A percentile compares a stretch with the other conserved stretches of the same genome.
These are phyloP conservation scores for Hemicordylus capensis DNA, from an alignment of 2,113 vertebrate species.

Conservation along the genomic window DNA sequence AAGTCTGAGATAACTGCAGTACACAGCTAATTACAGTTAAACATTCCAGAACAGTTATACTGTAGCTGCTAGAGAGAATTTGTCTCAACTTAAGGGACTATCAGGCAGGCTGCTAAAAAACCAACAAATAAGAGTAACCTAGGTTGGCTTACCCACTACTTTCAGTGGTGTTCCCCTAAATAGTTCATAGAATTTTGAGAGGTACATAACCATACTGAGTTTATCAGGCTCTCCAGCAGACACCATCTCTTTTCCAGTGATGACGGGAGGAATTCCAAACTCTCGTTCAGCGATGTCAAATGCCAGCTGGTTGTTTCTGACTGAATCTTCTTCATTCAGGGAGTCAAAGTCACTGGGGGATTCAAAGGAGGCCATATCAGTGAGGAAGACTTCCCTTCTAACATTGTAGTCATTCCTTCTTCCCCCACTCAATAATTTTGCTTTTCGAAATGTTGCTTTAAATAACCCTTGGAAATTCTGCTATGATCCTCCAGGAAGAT, in stretches of 20 bases:
- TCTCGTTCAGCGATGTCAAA: conserved; percentile 90
- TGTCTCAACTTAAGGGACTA: not conserved
- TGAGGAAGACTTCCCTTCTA: not conserved
- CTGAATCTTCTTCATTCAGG: conserved; percentile 83
- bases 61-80: not conserved
- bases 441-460: not conserved
- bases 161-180: conserved; percentile 87
- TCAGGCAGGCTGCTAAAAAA: not conserved
- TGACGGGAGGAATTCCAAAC: conserved; percentile 89
- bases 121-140: not conserved
- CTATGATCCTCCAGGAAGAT: not conserved
- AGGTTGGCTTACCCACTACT: conserved; percentile 80
- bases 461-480: not conserved
- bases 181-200: conserved; percentile 96
- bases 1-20: not conserved
- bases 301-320: conserved; percentile 89
- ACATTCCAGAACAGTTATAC: not conserved
- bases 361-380: conserved; percentile 1
- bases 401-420: rapidly evolving
- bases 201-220: conserved; percentile 88
- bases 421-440: not conserved
- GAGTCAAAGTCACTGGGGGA: conserved; percentile 87
- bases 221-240: conserved; percentile 83
- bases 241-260: conserved; percentile 83
- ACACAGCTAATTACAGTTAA: not conserved